phyloP scores from a whole-genome alignment of 2,113 vertebrate genomes.

The Kryptolebias marmoratus region DNA sequence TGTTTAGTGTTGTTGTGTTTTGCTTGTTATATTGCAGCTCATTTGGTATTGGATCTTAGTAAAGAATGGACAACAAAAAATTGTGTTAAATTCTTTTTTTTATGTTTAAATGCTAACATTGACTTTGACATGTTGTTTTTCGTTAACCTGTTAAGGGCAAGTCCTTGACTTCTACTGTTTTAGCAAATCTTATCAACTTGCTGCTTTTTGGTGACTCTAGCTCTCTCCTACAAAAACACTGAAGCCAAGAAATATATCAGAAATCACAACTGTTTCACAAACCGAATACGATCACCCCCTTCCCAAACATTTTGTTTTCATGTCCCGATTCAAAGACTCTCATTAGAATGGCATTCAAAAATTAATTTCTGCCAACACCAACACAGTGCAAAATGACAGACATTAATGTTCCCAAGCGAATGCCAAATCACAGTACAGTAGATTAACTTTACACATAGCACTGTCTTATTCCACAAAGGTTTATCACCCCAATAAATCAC shows the following conservation, averaged over 20 bases:
- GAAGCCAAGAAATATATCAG: not conserved
- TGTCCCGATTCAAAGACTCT: not conserved
- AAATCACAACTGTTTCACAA: not conserved
- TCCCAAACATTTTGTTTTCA: not conserved
- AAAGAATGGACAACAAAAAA: not conserved
- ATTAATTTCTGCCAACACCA: not conserved
- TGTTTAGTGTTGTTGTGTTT: too few relatives aligned
- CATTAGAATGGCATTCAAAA: not conserved
- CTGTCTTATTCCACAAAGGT: not conserved
- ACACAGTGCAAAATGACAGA: not conserved
- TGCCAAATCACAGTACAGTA: not conserved
- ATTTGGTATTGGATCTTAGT: not conserved
- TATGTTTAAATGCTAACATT: not conserved
- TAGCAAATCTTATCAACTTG: not conserved
- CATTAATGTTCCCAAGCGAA: not conserved
- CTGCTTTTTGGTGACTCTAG: not conserved
- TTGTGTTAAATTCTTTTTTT: not conserved
- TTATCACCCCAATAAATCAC: not conserved
- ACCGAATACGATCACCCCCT: not conserved
- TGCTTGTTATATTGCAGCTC: too few relatives aligned
- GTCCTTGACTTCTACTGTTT: not conserved
- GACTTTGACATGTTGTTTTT: not conserved
- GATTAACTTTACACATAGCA: constrained; percentile 1
- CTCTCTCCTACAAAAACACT: not conserved
- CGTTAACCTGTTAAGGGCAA: not conserved